phyloP scores from a whole-genome alignment of 2,888 invertebrate species.

The Liodrosophila aerea region DNA sequence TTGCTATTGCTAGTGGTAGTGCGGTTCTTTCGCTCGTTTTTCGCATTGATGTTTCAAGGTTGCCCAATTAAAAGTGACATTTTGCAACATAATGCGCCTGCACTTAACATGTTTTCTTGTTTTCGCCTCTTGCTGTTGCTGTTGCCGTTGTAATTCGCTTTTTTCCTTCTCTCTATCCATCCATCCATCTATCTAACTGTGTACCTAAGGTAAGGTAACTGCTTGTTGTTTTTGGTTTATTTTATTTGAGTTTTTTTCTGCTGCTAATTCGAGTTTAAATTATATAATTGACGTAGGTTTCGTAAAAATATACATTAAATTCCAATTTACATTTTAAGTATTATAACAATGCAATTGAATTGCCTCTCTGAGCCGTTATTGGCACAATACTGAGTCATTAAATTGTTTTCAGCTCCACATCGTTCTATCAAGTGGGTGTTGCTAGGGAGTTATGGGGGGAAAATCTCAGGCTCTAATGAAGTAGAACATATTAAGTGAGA shows the following conservation, averaged over 20 bases:
- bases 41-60: constrained; percentile 79
- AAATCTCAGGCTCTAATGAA: no score
- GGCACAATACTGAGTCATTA: constrained; percentile 44
- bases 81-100: constrained; percentile 76
- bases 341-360: constrained; percentile 41
- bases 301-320: constrained; percentile 66
- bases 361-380: constrained; percentile 42
- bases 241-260: constrained; percentile 10
- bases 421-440: no score
- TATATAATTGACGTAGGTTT: constrained; percentile 73
- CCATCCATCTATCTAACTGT: constrained; percentile 18
- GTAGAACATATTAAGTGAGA: no score
- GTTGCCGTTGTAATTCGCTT: constrained; percentile 46
- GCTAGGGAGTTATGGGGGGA: no score
- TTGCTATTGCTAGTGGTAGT: constrained; percentile 35
- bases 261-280: constrained; percentile 70
- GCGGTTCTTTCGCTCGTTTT: constrained; percentile 61
- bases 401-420: constrained; percentile 29
- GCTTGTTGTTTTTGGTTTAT: constrained; percentile 23
- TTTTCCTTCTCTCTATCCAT: constrained; percentile 20
- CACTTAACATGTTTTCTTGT: constrained; percentile 74
- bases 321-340: constrained; percentile 61
- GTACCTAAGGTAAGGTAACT: constrained; percentile 32
- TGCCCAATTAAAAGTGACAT: constrained; percentile 81
- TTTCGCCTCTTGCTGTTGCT: constrained; percentile 54